Percentiles rank a stretch among this genome's conserved stretches.
phyloP scores from a whole-genome alignment of 1,140 invertebrate genomes.

The Diploscapter pachys region DNA sequence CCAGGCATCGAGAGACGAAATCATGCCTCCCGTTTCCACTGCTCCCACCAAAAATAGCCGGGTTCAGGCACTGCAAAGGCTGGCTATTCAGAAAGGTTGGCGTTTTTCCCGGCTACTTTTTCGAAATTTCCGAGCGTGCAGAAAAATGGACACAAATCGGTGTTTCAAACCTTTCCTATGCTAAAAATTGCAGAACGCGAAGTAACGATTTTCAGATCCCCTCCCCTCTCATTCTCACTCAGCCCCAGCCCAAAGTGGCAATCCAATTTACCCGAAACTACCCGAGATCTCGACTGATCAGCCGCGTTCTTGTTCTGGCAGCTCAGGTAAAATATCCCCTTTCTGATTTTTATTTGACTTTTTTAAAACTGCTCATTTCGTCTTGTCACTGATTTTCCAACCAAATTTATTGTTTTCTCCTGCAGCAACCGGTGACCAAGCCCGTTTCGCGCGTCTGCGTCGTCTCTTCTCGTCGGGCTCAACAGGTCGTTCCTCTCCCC shows the following conservation, averaged over 20 bases:
- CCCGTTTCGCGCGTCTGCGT: conserved; percentile 29
- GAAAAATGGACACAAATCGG: too few species aligned
- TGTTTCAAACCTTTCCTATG: too few species aligned
- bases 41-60: conserved; percentile 32
- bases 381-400: background rate
- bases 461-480: conserved; percentile 27
- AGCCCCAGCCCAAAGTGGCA: conserved; percentile 16
- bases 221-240: conserved; percentile 12
- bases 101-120: background rate
- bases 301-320: conserved; percentile 4
- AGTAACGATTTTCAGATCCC: conserved; percentile 25
- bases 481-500: conserved; percentile 22
- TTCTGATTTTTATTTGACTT: conserved; percentile 1
- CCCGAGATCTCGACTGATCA: conserved; percentile 29
- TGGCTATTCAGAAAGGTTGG: conserved; percentile 36
- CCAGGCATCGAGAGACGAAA: conserved; percentile 22
- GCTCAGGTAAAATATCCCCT: conserved; percentile 3
- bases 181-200: background rate
- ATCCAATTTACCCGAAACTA: conserved; percentile 30
- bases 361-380: background rate
- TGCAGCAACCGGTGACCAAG: conserved; percentile 21
- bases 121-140: background rate
- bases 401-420: background rate
- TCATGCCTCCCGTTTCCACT: conserved; percentile 32
- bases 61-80: conserved; percentile 31